Percentiles rank a stretch among this genome's conserved stretches.
These are phyloP conservation scores for Cassiopea andromeda DNA, from an alignment of 30 jellyfish, hydroid and myxozoan species.

Conservation along the genomic window DNA sequence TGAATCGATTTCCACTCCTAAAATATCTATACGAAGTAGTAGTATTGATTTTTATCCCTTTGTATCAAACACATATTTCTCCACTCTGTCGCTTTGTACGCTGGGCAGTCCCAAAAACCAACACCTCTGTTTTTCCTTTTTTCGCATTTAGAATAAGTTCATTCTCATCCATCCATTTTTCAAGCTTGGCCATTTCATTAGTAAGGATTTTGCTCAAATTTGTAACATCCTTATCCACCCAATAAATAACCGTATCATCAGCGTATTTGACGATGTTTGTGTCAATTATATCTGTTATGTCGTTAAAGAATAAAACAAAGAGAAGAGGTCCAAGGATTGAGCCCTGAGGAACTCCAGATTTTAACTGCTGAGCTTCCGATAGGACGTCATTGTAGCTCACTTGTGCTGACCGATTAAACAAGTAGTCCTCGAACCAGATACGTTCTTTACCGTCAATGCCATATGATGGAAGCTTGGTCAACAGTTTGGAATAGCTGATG, in stretches of 20 bases:
- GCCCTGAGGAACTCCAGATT: constrained; percentile 69
- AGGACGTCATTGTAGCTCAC: constrained; percentile 45
- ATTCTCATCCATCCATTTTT: constrained; percentile 43
- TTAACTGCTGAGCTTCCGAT: constrained; percentile 36
- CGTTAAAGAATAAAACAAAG: constrained; percentile 46
- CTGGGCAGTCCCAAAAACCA: constrained; percentile 67
- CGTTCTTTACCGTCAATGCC: constrained; percentile 44
- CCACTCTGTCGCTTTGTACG: constrained; percentile 45
- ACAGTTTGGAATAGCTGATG: constrained; percentile 48
- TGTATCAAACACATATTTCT: constrained; percentile 5
- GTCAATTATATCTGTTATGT: constrained; percentile 35
- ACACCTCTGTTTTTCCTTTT: constrained; percentile 54
- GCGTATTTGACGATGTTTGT: constrained; percentile 52
- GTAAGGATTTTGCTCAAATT: constrained; percentile 20
- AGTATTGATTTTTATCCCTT: constrained; percentile 17
- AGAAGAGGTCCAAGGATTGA: constrained; percentile 66
- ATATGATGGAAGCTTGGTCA: constrained; percentile 61
- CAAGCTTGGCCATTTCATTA: constrained; percentile 30
- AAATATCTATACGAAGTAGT: constrained; percentile 14
- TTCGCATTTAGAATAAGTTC: constrained; percentile 22
- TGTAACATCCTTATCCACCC: constrained; percentile 44
- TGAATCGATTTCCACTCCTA: constrained; percentile 45
- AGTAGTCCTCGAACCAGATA: constrained; percentile 46
- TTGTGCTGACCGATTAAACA: constrained; percentile 43
- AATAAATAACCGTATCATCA: constrained; percentile 66